phyloP scores from a whole-genome alignment of 2,113 vertebrate genomes.

The Cavia aperea region DNA sequence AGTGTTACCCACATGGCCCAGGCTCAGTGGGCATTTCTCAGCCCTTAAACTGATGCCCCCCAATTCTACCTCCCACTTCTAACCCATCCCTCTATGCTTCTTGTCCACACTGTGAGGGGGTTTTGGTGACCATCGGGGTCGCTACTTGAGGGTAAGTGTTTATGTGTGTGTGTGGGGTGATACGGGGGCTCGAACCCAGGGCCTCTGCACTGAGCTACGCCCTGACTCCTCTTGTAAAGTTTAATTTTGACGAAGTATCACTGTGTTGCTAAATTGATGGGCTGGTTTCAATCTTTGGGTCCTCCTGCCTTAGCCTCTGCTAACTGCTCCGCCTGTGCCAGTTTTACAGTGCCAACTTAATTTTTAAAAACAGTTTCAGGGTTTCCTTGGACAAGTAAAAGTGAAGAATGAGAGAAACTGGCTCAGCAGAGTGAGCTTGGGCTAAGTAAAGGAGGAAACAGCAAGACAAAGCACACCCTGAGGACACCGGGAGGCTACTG shows the following conservation, averaged over 20 bases:
- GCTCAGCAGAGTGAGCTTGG: neutral
- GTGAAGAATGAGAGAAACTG: neutral
- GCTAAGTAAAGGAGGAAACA: neutral
- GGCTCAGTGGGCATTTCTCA: accelerated
- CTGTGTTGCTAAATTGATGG: neutral
- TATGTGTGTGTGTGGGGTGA: neutral
- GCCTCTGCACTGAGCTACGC: neutral
- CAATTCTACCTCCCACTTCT: accelerated
- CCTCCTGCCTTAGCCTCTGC: neutral
- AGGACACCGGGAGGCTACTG: neutral
- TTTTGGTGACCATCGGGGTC: neutral
- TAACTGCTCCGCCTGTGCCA: neutral
- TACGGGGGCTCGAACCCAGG: neutral
- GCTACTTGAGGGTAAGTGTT: neutral
- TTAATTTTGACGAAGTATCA: neutral
- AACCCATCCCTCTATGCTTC: neutral
- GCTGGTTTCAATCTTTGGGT: neutral
- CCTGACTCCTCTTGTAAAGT: neutral
- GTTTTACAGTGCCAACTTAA: neutral
- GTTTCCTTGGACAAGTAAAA: neutral
- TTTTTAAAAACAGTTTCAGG: neutral
- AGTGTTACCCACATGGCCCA: accelerated
- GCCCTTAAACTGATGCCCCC: neutral
- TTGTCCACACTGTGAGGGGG: neutral
- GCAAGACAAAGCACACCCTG: neutral